Evolutionary conservation across 2,797 vertebrate species (phyloP), one percentile per base, ranked within the genome.

Genomic region (Tolypeutes matacus): DNA sequence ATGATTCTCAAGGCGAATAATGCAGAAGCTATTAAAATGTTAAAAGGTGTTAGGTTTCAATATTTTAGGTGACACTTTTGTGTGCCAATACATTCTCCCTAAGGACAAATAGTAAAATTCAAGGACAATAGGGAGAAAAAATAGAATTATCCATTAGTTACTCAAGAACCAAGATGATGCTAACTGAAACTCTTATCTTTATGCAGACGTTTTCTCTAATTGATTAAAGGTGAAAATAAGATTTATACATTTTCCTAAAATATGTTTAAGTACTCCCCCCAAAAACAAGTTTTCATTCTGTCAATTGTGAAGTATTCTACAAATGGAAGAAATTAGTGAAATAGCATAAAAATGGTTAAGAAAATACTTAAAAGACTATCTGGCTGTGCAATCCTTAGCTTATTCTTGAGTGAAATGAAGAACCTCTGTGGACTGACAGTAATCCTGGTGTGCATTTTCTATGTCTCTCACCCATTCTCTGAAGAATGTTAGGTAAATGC

Each of bases 41-140:
- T 95, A 93, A 96, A 97, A 96, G 91, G 94, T 97, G 84, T 96
- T 96, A 93, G 86, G 94, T 97, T 97, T 97, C 96, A 97, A 92
- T 96, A 96, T 97, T 96, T 96, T 93, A 97, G 95, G 80, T 67
- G 84, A 78, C 92, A 85, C 46, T 95, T 96, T 94, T 92, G 51
- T 84, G 86, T 62, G 93, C 94, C 96, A 97, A 90, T 89, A 95
- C 86, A 95, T 93, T 91, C 93, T 96, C 80, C 86, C 90, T 87
- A 89, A 91, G 95, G 96, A 93, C 91, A 51, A 89, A 95, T 7
- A 89, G 84, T 89, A 97, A 97, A 97, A 97, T 95, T 95, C 94
- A 96, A 96, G 95, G 95, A 90, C 96, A 97, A 91, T 7, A 72
- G 21, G 80, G 53, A 89, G 65, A 42, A 91, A 94, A 95, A 96